phyloP scores from a whole-genome alignment of 2,797 vertebrate genomes.

The Myripristis jacobus region DNA sequence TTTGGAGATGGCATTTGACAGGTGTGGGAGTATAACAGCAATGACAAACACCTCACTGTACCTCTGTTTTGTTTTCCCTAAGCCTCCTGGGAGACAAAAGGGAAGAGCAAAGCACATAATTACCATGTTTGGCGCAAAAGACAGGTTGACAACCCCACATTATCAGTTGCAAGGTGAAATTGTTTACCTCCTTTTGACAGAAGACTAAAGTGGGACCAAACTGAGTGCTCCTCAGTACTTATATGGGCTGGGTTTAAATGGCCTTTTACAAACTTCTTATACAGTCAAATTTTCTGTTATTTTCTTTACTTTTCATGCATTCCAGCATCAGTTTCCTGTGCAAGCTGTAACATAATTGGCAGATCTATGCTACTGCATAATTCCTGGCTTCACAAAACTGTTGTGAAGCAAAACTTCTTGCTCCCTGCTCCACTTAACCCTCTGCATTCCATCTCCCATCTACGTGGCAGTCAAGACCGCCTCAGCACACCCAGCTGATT shows the following conservation, averaged over 20 bases:
- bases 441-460: constrained; percentile 45
- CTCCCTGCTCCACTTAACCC: constrained; percentile 56
- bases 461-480: constrained; percentile 56
- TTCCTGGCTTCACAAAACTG: constrained; percentile 31
- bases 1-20: constrained; percentile 54
- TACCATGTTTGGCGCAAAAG: constrained; percentile 67
- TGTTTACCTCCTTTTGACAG: constrained; percentile 74
- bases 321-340: constrained; percentile 3
- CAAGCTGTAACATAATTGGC: constrained; percentile 14
- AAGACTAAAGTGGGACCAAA: constrained; percentile 45
- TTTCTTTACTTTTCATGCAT: constrained; percentile 36
- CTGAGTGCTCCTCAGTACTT: constrained; percentile 35
- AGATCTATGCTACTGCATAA: constrained; percentile 17
- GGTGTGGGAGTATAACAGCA: constrained; percentile 49
- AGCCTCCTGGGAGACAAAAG: constrained; percentile 66
- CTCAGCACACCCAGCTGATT: constrained; percentile 64
- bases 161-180: constrained; percentile 75
- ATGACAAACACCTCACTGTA: constrained; percentile 57
- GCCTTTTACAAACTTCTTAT: constrained; percentile 46
- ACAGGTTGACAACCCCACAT: constrained; percentile 74
- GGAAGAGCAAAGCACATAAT: constrained; percentile 70
- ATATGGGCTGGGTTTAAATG: constrained; percentile 44
- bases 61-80: constrained; percentile 54
- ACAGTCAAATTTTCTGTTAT: constrained; percentile 23
- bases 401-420: constrained; percentile 18